Conservation (phyloP, 2,113 vertebrate species). For the Paraplagusia blochii region DNA sequence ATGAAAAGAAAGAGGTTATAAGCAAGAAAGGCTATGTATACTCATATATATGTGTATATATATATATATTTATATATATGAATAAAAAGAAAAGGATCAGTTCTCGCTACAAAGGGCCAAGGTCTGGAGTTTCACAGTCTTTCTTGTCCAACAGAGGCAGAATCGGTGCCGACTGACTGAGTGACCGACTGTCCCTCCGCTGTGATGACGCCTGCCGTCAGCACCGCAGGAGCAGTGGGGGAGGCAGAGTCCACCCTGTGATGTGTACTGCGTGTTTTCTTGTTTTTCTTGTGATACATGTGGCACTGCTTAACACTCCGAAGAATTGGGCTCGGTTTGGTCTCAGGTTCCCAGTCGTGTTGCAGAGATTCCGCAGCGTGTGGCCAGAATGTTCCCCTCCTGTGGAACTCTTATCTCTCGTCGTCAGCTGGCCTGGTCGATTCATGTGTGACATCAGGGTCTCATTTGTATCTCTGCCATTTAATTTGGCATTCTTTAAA, state of each 20-base stretch:
- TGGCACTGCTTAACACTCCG: slow-evolving; percentile 34
- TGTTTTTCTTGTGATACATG: slow-evolving; percentile 13
- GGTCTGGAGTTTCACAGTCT: slow-evolving; percentile 70
- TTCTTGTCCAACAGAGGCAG: slow-evolving; percentile 51
- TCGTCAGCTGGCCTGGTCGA: slow-evolving; percentile 22
- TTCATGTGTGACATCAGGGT: slow-evolving; percentile 16
- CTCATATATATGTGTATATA: slow-evolving; percentile 36
- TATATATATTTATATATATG: slow-evolving; percentile 25
- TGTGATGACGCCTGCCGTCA: slow-evolving; percentile 48
- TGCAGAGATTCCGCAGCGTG: slow-evolving; percentile 41
- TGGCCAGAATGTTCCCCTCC: slow-evolving; percentile 15
- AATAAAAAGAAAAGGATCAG: slow-evolving; percentile 59
- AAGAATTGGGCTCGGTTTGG: slow-evolving; percentile 31
- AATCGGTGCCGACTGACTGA: slow-evolving; percentile 43
- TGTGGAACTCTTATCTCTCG: slow-evolving; percentile 21
- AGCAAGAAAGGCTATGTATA: slow-evolving; percentile 50
- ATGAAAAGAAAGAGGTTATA: slow-evolving; percentile 27
- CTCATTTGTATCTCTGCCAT: slow-evolving; percentile 24
- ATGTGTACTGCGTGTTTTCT: slow-evolving; percentile 21
- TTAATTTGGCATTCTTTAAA: slow-evolving; percentile 28
- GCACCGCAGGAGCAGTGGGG: slow-evolving; percentile 47
- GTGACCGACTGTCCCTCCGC: slow-evolving; percentile 46
- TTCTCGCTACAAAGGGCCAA: slow-evolving; percentile 70
- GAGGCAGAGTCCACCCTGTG: slow-evolving; percentile 54
- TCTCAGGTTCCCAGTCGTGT: slow-evolving; percentile 33